A percentile compares a stretch with the other conserved stretches of the same genome.
Conservation (phyloP, 2,888 invertebrate genomes). For the Thelaira solivaga region DNA sequence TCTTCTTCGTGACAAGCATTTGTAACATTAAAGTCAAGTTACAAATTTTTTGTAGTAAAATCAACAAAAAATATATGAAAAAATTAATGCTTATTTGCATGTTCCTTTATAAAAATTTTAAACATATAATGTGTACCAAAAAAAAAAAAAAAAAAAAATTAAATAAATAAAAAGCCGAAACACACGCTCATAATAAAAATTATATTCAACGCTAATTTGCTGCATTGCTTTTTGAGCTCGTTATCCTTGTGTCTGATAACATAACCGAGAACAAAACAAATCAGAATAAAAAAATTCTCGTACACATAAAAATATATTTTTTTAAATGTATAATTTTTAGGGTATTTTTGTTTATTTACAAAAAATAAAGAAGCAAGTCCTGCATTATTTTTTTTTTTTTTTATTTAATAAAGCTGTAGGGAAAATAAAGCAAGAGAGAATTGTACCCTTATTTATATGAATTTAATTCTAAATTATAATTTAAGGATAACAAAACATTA, state of each 20-base stretch:
- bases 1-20: not conserved
- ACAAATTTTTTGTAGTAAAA: constrained; percentile 6
- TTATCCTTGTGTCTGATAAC: constrained; percentile 60
- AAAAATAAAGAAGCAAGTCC: not conserved
- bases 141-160: not conserved
- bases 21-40: constrained; percentile 17
- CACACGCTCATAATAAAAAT: constrained; percentile 29
- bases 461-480: constrained; percentile 11
- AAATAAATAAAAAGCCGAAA: not conserved
- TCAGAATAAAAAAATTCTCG: too few relatives aligned
- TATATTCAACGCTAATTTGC: constrained; percentile 63
- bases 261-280: constrained; percentile 15
- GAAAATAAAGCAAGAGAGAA: constrained; percentile 17
- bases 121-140: constrained; percentile 5
- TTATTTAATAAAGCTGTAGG: constrained; percentile 10
- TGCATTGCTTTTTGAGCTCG: constrained; percentile 65
- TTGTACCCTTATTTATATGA: constrained; percentile 29
- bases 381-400: too few relatives aligned
- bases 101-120: constrained; percentile 24
- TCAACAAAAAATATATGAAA: constrained; percentile 24
- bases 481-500: constrained; percentile 1
- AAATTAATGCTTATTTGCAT: constrained; percentile 55
- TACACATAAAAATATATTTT: too few relatives aligned
- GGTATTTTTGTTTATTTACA: constrained; percentile 23
- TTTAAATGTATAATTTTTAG: constrained; percentile 40